A percentile compares a stretch with the other conserved stretches of the same genome.
These are phyloP conservation scores for rabbit (Oryctolagus cuniculus) DNA, from an alignment of 2,113 vertebrate species.

Conservation along the genomic window DNA sequence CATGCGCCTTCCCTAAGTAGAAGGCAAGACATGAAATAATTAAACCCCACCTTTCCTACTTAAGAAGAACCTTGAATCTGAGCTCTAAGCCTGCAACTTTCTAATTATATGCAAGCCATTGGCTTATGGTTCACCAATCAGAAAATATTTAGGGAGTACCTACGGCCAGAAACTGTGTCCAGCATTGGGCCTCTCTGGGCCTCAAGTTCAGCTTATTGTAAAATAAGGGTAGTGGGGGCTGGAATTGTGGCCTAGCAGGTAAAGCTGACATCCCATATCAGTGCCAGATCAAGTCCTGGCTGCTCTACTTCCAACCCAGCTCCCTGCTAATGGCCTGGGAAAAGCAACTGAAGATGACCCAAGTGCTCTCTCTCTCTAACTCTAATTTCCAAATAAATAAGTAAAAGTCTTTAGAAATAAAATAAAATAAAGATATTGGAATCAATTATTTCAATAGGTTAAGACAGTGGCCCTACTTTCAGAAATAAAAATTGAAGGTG, in stretches of 20 bases:
- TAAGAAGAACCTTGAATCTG: not conserved
- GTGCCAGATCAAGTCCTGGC: too few relatives aligned
- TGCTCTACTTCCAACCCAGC: too few relatives aligned
- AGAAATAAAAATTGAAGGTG: constrained; percentile 46
- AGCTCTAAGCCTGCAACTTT: not conserved
- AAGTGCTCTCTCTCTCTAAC: too few relatives aligned
- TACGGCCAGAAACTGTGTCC: not conserved
- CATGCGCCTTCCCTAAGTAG: too few relatives aligned
- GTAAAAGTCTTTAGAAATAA: too few relatives aligned
- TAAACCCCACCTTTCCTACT: too few relatives aligned
- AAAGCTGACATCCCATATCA: too few relatives aligned
- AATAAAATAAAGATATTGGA: not conserved
- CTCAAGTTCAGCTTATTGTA: constrained; percentile 5
- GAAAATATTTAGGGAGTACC: not conserved
- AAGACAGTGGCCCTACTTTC: not conserved
- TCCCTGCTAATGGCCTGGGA: too few relatives aligned
- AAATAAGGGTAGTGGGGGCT: not conserved
- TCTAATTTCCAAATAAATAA: too few relatives aligned
- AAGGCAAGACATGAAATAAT: too few relatives aligned
- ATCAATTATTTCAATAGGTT: not conserved
- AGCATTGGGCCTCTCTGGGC: not conserved
- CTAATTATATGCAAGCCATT: constrained; percentile 19
- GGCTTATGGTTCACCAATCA: not conserved
- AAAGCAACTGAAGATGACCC: too few relatives aligned
- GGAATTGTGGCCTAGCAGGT: too few relatives aligned